Base-by-base conservation (phyloP, 2,888 invertebrate species). In the Endotricha flammealis region DNA sequence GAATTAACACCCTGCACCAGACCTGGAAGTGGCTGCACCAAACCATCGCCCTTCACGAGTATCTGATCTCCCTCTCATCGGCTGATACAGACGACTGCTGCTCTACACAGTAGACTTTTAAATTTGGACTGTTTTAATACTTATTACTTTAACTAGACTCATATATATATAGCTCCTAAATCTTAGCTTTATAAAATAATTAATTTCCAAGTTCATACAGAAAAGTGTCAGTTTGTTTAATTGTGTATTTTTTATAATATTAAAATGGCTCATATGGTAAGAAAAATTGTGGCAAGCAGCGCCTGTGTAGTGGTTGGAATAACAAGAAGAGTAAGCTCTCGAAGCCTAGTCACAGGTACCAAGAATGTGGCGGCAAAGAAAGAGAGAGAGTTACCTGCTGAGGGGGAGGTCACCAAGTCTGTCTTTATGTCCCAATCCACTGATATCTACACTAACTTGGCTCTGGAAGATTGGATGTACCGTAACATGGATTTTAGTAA, bases 381-480 rank as follows among this genome's bases (percentile, higher is more conserved):
- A 42, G 73, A 73, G 24, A 55, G 62, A 22, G 64, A 67, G 41
- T 53, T 70, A 44, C 75, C 74, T 12, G 53, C 64, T 43, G 82
- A 82, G 71, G 60, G 63, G 64, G 87, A 90, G 64, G 90, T 94
- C 54, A 91, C 91, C 50, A 95, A 95, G 80, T 94, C 95, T 1
- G 95, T 97, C 27, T 95, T 95, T 60, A 94, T 98, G 69, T 98
- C 98, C 0, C 95, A 95, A 73, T 96, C 96, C 0, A 91, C 91
- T 43, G 94, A 98, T 69, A 93, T 99, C 49, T 97, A 91, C 67
- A 93, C 94, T 6, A 99, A 99, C 81, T 83, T 99, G 60, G 98
- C 99, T 2, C 78, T 99, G 38, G 99, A 99, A 78, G 96, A 98
- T 73, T 98, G 98, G 97, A 87, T 99, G 58, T 98, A 97, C 77